Evolutionary conservation across 1,140 invertebrate species (phyloP).

Genomic region (Ceratina australensis): DNA sequence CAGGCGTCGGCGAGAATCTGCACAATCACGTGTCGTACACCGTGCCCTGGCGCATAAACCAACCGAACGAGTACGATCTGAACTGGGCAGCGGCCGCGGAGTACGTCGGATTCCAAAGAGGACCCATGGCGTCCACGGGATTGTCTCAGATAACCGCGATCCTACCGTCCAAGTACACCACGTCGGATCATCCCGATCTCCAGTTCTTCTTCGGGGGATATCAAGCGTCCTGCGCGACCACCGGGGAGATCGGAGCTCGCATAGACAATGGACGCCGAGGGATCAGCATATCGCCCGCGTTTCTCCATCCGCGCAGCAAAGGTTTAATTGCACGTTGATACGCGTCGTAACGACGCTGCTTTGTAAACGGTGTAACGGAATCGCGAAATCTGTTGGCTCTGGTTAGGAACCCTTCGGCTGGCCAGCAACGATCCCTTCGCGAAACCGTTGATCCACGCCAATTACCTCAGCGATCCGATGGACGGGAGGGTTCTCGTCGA

Average conservation of each 20-base stretch:
- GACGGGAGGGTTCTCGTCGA: conserved; percentile 77
- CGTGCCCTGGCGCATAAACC: conserved; percentile 78
- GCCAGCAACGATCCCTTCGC: conserved; percentile 80
- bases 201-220: conserved; percentile 86
- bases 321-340: conserved; percentile 64
- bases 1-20: conserved; percentile 87
- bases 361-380: not conserved
- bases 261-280: conserved; percentile 82
- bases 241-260: conserved; percentile 77
- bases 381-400: not conserved
- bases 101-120: conserved; percentile 82
- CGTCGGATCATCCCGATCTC: conserved; percentile 82
- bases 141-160: conserved; percentile 83
- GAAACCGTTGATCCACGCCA: conserved; percentile 82
- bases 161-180: conserved; percentile 81
- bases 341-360: not conserved
- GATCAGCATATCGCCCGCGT: conserved; percentile 77
- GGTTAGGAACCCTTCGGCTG: conserved; percentile 69
- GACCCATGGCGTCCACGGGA: conserved; percentile 83
- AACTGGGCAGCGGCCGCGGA: conserved; percentile 82
- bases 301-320: conserved; percentile 80
- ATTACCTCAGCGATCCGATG: conserved; percentile 79
- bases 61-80: conserved; percentile 81
- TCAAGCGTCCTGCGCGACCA: conserved; percentile 82
- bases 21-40: conserved; percentile 86